Percentiles rank a stretch among this genome's conserved stretches.
phyloP scores from a whole-genome alignment of 2,797 vertebrate genomes.

The Botia almorhae region DNA sequence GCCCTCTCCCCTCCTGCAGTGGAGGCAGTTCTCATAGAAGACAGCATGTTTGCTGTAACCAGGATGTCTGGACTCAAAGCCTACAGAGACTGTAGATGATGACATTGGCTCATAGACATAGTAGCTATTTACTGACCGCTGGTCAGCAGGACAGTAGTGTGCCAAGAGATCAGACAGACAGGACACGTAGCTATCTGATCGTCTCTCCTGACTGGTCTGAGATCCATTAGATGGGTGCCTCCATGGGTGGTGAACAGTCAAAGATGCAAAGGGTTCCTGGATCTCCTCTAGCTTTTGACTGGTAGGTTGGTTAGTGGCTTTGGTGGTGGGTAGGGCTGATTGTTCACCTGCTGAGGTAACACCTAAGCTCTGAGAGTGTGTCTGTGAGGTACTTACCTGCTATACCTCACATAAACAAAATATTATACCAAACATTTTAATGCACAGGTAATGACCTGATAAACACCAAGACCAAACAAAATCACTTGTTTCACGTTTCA shows the following conservation, averaged over 20 bases:
- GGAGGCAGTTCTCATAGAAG: slow-evolving; percentile 76
- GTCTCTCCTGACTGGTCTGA: slow-evolving; percentile 49
- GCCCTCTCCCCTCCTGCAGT: slow-evolving; percentile 65
- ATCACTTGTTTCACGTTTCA: too few species aligned
- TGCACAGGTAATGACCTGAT: too few species aligned
- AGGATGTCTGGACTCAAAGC: neutral
- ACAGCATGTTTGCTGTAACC: slow-evolving; percentile 28
- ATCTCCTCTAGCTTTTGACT: slow-evolving; percentile 41
- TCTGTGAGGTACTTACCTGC: neutral
- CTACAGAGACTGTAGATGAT: slow-evolving; percentile 7
- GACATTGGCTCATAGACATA: slow-evolving; percentile 72
- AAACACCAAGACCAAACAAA: too few species aligned
- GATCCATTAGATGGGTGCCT: neutral
- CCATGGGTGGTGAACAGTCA: slow-evolving; percentile 10
- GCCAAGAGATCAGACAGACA: slow-evolving; percentile 2
- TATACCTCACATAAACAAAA: neutral
- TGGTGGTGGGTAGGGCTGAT: neutral
- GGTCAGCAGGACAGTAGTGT: neutral
- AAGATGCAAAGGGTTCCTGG: slow-evolving; percentile 34
- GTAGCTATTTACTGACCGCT: neutral
- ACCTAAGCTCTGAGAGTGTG: slow-evolving; percentile 33
- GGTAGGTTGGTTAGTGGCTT: neutral
- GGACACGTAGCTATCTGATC: slow-evolving; percentile 57
- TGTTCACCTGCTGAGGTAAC: slow-evolving; percentile 56
- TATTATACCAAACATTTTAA: neutral